Conservation (phyloP, 2,888 invertebrate genomes). For the Pomacea canaliculata region DNA sequence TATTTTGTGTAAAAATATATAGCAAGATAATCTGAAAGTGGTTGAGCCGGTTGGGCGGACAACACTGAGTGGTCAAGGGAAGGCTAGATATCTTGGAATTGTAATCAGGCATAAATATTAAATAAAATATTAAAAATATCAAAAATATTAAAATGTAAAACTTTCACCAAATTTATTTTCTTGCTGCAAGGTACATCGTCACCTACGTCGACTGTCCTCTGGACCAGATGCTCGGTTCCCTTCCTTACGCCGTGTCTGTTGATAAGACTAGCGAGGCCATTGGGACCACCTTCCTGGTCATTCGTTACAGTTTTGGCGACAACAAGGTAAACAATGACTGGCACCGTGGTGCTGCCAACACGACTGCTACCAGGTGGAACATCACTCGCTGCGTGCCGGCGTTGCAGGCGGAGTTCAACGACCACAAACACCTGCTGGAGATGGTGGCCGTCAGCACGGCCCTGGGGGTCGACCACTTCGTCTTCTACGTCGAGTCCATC, state of each 20-base stretch:
- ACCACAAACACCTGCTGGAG: slow-evolving; percentile 6
- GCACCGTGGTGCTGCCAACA: background rate
- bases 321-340: background rate
- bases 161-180: background rate
- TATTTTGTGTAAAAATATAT: too few species aligned
- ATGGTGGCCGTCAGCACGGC: slow-evolving; percentile 15
- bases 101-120: too few species aligned
- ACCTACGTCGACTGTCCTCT: slow-evolving; percentile 13
- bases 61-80: too few species aligned
- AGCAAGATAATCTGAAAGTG: too few species aligned
- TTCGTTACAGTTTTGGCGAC: background rate
- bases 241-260: slow-evolving; percentile 14
- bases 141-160: too few species aligned
- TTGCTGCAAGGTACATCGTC: slow-evolving; percentile 4
- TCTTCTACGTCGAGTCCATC: slow-evolving; percentile 19
- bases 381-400: slow-evolving; percentile 19
- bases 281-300: background rate
- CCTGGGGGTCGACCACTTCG: slow-evolving; percentile 13
- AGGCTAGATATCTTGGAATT: too few species aligned
- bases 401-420: background rate
- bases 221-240: background rate
- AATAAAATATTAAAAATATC: too few species aligned
- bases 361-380: slow-evolving; percentile 1
- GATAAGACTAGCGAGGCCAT: background rate
- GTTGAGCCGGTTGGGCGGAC: too few species aligned